phyloP scores from a whole-genome alignment of 2,888 invertebrate genomes.

The Archips crataeganus region DNA sequence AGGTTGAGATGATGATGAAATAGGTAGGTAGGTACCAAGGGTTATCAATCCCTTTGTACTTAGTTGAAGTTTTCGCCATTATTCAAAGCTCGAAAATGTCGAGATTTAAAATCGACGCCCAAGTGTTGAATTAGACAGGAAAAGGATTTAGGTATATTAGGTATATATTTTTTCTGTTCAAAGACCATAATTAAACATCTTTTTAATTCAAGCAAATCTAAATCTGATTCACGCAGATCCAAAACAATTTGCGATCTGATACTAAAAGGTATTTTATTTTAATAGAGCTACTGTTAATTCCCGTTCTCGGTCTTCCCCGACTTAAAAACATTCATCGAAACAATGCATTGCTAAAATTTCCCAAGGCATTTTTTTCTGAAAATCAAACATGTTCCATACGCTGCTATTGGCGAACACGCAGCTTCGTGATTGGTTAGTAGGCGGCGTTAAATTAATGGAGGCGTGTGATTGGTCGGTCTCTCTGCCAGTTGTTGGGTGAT shows the following conservation, averaged over 20 bases:
- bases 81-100: no score
- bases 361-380: constrained; percentile 66
- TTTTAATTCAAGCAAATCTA: background rate
- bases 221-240: no score
- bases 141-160: no score
- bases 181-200: no score
- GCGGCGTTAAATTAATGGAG: constrained; percentile 59
- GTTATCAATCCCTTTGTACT: no score
- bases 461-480: constrained; percentile 59
- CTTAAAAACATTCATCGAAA: constrained; percentile 46
- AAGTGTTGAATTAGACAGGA: no score
- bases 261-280: background rate
- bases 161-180: no score
- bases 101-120: no score
- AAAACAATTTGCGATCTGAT: no score
- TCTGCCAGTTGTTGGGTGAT: constrained; percentile 58
- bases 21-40: no score
- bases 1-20: no score
- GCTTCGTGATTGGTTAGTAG: constrained; percentile 68
- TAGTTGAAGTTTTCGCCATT: no score
- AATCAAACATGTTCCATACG: constrained; percentile 56
- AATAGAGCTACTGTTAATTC: background rate
- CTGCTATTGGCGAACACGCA: constrained; percentile 62
- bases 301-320: constrained; percentile 33
- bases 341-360: constrained; percentile 67